Evolutionary conservation across 2,888 invertebrate species (phyloP).

Genomic region (Unio delphinus): DNA sequence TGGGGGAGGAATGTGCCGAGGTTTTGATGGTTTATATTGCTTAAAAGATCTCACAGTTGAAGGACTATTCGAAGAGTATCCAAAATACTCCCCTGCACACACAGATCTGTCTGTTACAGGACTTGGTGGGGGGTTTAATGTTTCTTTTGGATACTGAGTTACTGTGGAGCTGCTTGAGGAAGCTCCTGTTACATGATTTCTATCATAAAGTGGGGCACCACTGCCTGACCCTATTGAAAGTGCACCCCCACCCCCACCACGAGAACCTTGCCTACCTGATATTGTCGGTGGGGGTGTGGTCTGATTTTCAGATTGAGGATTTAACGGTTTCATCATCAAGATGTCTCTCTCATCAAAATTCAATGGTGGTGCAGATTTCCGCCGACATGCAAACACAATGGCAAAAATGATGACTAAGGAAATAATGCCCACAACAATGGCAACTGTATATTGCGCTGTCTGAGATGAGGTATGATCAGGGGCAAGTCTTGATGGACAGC

Average conservation of each 20-base stretch:
- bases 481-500: conserved; percentile 9
- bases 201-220: conserved; percentile 70
- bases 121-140: conserved; percentile 91
- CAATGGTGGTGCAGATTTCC: conserved; percentile 50
- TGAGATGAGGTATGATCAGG: conserved; percentile 26
- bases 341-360: conserved; percentile 54
- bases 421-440: conserved; percentile 74
- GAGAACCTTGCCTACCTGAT: too few species aligned
- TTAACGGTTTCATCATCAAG: conserved; percentile 60
- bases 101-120: conserved; percentile 79
- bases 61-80: conserved; percentile 63
- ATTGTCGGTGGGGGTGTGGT: too few species aligned
- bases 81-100: conserved; percentile 58
- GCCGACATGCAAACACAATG: conserved; percentile 62
- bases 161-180: conserved; percentile 79
- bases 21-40: conserved; percentile 78
- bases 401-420: conserved; percentile 75
- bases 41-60: conserved; percentile 73
- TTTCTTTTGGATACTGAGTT: conserved; percentile 79
- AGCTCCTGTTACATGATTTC: conserved; percentile 81
- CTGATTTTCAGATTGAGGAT: conserved; percentile 28
- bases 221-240: conserved; percentile 57
- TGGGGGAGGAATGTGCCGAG: conserved; percentile 81
- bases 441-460: conserved; percentile 64
- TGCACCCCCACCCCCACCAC: conserved; percentile 5